A percentile compares a stretch with the other conserved stretches of the same genome.
These are phyloP conservation scores for Leptopilina drosophilae DNA, from an alignment of 2,888 invertebrate species.

Conservation along the genomic window DNA sequence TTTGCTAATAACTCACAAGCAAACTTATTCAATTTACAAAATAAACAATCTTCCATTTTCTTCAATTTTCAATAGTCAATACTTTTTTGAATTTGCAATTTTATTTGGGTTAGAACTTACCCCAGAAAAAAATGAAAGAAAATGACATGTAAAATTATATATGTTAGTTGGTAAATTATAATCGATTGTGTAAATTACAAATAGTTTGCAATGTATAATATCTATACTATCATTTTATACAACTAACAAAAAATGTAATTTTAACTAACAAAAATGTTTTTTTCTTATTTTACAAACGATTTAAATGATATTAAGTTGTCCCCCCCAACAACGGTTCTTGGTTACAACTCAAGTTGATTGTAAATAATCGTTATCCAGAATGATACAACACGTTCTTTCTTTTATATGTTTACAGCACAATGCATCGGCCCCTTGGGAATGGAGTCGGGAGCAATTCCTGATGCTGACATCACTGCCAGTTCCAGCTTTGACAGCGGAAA, in stretches of 20 bases:
- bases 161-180: too few relatives aligned
- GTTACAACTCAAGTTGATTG: constrained; percentile 29
- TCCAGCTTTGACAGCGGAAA: constrained; percentile 91
- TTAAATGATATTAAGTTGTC: constrained; percentile 18
- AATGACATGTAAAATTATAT: too few relatives aligned
- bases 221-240: too few relatives aligned
- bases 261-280: background rate
- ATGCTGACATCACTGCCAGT: constrained; percentile 89
- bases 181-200: too few relatives aligned
- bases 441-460: constrained; percentile 89
- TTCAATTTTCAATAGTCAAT: too few relatives aligned
- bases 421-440: constrained; percentile 90
- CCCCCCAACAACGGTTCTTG: constrained; percentile 11
- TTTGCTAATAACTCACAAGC: too few relatives aligned
- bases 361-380: constrained; percentile 40
- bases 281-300: constrained; percentile 5
- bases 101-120: too few relatives aligned
- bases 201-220: too few relatives aligned
- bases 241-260: background rate
- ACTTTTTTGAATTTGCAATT: too few relatives aligned
- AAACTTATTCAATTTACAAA: too few relatives aligned
- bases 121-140: too few relatives aligned
- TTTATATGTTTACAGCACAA: constrained; percentile 82
- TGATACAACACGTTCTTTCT: constrained; percentile 50
- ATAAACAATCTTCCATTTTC: too few relatives aligned